phyloP scores from a whole-genome alignment of 30 jellyfish, hydroid and myxozoan genomes.

The Calvadosia cruxmelitensis region DNA sequence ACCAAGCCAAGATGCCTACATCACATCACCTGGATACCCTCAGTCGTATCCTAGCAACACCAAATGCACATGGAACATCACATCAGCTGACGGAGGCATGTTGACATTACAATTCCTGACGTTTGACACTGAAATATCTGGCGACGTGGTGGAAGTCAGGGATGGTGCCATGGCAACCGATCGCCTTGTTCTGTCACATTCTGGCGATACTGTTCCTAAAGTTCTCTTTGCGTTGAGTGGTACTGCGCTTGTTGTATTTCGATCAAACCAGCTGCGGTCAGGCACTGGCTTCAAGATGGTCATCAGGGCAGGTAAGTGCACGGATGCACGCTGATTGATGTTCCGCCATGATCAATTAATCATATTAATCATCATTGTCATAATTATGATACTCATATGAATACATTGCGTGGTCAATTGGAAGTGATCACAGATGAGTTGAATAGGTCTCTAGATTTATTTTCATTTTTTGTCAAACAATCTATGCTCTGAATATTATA shows the following conservation, averaged over 20 bases:
- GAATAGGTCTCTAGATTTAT: no score
- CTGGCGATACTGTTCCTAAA: not conserved
- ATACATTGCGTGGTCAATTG: no score
- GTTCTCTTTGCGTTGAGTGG: not conserved
- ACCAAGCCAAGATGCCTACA: conserved; percentile 20
- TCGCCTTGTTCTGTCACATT: not conserved
- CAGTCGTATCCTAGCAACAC: conserved; percentile 39
- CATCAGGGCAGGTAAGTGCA: not conserved
- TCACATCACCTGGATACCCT: conserved; percentile 71
- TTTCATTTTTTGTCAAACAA: no score
- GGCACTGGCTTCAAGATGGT: not conserved
- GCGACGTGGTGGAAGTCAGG: conserved; percentile 61
- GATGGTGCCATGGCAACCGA: conserved; percentile 44
- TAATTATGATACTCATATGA: no score
- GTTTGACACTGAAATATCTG: conserved; percentile 61
- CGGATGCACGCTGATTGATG: no score
- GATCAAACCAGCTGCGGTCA: not conserved
- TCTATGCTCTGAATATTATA: no score
- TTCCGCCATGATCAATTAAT: no score
- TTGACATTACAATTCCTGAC: conserved; percentile 44
- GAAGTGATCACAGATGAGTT: no score
- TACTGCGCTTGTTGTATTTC: not conserved
- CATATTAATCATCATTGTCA: no score
- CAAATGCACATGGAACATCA: conserved; percentile 63
- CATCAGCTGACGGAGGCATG: conserved; percentile 22